Evolutionary conservation across 2,888 invertebrate genomes (phyloP), one percentile per base, ranked within the genome.

Genomic region (Alsophila aescularia): DNA sequence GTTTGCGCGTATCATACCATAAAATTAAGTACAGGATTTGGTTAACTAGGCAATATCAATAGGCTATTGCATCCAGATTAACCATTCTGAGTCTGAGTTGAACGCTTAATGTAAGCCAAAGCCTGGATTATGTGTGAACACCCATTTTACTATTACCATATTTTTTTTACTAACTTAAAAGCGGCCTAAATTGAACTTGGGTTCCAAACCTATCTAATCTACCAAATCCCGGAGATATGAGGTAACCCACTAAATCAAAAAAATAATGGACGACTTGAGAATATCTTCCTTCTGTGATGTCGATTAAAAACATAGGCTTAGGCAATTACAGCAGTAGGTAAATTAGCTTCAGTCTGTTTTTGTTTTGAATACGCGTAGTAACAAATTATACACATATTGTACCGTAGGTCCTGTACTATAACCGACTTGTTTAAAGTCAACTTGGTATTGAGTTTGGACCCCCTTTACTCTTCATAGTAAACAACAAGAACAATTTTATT

Each of bases 401-500:
- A 13, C n/a, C 32, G 15, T 31, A 31, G 31, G n/a, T 39, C 14
- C 29, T n/a, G 2, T 8, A 6, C 7, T 24, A 24, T 29, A n/a
- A 32, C 10, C 10, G 10, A 12, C 16, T 6, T 51, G 51, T 35
- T 50, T 58, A 48, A 47, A 44, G 41, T 32, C 29, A 58, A 58
- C 43, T 50, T 47, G 39, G 41, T 39, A 48, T 50, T 43, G 45
- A 57, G 56, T 60, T 60, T 39, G 39, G 39, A 45, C 31, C 47
- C 44, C 48, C 53, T 58, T 53, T 58, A 42, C 52, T 52, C 44
- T 53, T 50, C 36, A 15, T 24, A 52, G 56, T 56, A 52, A 62
- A 57, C 58, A 60, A 60, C 58, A 58, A 60, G 51, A 62, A 58
- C 47, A 54, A 58, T 58, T 52, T 60, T 60, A 55, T 61, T 59